Evolutionary conservation across 2,888 invertebrate genomes (phyloP).

Genomic region (Polyploca ridens): DNA sequence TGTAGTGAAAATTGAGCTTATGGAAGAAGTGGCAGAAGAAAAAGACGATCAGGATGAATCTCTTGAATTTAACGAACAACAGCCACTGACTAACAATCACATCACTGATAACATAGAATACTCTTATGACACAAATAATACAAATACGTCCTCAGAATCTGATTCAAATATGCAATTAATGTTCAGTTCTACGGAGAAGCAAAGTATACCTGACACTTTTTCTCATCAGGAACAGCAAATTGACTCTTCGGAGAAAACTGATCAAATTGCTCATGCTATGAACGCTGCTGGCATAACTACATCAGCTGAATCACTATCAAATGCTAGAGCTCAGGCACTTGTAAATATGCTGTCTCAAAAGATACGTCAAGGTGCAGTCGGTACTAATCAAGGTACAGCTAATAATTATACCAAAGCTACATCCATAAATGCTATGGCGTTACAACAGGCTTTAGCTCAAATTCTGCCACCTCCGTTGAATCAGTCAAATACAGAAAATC

Average conservation of each 20-base stretch:
- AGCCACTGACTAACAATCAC: conserved; percentile 31
- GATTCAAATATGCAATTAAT: conserved; percentile 36
- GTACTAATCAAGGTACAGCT: conserved; percentile 42
- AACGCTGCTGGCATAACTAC: conserved; percentile 75
- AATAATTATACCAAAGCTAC: conserved; percentile 67
- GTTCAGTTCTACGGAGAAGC: conserved; percentile 38
- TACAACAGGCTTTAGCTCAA: conserved; percentile 79
- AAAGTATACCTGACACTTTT: conserved; percentile 29
- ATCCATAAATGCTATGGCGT: conserved; percentile 69
- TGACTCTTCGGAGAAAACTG: conserved; percentile 59
- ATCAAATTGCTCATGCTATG: conserved; percentile 79
- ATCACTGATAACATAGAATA: conserved; percentile 44
- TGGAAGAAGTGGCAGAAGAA: conserved; percentile 59
- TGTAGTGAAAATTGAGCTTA: conserved; percentile 58
- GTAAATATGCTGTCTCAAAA: conserved; percentile 83
- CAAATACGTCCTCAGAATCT: conserved; percentile 26
- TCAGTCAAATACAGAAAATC: conserved; percentile 62
- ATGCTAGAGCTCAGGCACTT: conserved; percentile 64
- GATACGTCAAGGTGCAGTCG: conserved; percentile 60
- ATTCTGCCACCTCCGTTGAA: conserved; percentile 76
- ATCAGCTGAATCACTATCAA: conserved; percentile 46
- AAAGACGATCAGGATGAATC: conserved; percentile 49
- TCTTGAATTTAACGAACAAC: conserved; percentile 30
- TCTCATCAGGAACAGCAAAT: conserved; percentile 46
- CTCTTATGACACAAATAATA: conserved; percentile 38